Evolutionary conservation across 2,888 invertebrate genomes (phyloP).

Genomic region (Venusia cambrica): DNA sequence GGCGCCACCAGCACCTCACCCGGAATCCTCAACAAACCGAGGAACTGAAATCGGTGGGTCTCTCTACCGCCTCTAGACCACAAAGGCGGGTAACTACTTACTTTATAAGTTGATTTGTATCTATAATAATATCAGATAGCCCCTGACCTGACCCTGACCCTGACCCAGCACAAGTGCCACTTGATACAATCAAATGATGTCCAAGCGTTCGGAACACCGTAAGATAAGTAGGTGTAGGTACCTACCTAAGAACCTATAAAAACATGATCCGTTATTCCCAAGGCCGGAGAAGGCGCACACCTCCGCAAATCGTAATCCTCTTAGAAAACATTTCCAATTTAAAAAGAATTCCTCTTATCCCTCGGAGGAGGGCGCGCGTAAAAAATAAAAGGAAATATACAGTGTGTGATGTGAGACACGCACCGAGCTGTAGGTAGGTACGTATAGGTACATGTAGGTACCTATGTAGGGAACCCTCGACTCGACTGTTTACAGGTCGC

Average conservation of each 20-base stretch:
- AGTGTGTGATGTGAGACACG: constrained; percentile 72
- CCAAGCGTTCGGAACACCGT: constrained; percentile 59
- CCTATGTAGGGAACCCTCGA: too few species aligned
- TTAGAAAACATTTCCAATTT: constrained; percentile 82
- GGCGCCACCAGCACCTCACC: too few species aligned
- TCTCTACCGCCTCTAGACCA: too few species aligned
- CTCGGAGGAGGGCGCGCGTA: constrained; percentile 74
- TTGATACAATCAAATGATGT: constrained; percentile 44
- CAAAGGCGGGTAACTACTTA: too few species aligned
- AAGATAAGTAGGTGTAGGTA: too few species aligned
- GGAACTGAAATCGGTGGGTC: too few species aligned
- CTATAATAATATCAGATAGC: too few species aligned
- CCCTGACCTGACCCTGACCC: too few species aligned
- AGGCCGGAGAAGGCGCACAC: constrained; percentile 55
- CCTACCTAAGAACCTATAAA: constrained; percentile 58
- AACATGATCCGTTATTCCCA: constrained; percentile 65
- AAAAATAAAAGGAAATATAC: constrained; percentile 78
- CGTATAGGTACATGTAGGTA: constrained; percentile 50
- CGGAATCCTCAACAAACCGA: too few species aligned
- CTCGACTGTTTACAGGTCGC: constrained; percentile 79
- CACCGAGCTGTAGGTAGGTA: constrained; percentile 45
- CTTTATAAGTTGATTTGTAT: too few species aligned
- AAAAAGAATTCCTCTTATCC: constrained; percentile 80
- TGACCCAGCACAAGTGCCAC: constrained; percentile 34
- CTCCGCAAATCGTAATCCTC: constrained; percentile 80